phyloP scores from a whole-genome alignment of 2,113 vertebrate genomes.

The Aptenodytes patagonicus region DNA sequence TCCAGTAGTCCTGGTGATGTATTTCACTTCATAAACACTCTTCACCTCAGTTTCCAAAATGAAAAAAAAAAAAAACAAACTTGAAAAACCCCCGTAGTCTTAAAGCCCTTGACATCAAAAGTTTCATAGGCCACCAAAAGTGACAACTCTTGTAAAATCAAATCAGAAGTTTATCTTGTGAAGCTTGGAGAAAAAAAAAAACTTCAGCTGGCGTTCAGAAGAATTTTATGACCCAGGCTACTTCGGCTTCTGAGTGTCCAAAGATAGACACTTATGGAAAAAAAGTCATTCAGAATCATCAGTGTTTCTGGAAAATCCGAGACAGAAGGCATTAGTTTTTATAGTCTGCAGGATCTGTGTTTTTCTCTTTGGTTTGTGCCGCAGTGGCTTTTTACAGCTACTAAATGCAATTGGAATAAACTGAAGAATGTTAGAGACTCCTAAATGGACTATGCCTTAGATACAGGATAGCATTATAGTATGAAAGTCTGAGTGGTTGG shows the following conservation, averaged over 20 bases:
- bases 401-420: background rate
- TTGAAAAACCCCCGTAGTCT: rapidly evolving
- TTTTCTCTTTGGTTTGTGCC: background rate
- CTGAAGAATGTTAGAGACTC: background rate
- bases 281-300: background rate
- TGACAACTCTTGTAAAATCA: background rate
- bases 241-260: background rate
- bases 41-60: background rate
- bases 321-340: background rate
- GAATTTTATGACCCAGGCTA: background rate
- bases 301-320: background rate
- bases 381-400: background rate
- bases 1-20: background rate
- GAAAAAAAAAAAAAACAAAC: background rate
- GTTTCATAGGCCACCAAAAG: background rate
- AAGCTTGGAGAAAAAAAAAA: background rate
- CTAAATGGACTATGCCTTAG: background rate
- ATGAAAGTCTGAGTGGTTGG: background rate
- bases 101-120: background rate
- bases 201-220: background rate
- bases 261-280: background rate
- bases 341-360: background rate
- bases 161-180: background rate
- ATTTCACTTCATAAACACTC: background rate
- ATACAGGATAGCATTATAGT: background rate